Evolutionary conservation across 2,113 vertebrate species (phyloP).

Genomic region (Embiotoca jacksoni): DNA sequence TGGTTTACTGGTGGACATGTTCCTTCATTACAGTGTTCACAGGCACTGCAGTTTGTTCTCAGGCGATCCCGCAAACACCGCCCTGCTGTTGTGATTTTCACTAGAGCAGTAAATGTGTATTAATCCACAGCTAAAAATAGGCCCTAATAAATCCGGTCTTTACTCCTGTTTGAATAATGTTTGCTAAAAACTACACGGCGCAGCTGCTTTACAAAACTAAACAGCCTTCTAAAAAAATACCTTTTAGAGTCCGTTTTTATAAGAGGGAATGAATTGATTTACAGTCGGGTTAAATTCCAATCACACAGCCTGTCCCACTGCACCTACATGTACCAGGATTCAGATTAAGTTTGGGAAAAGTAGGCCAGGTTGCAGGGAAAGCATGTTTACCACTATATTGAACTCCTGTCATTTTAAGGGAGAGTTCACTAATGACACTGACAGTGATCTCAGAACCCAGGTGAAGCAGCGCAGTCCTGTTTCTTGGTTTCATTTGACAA

Average conservation of each 20-base stretch:
- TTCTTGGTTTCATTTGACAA: slow-evolving; percentile 11
- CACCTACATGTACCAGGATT: no score
- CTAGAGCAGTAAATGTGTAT: slow-evolving; percentile 3
- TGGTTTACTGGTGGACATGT: neutral
- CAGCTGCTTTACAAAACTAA: slow-evolving; percentile 17
- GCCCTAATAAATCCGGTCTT: slow-evolving; percentile 23
- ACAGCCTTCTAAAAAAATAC: neutral
- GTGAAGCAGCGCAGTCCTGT: neutral
- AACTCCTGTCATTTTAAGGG: neutral
- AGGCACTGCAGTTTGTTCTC: neutral
- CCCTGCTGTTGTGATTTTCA: neutral
- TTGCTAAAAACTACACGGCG: slow-evolving; percentile 19
- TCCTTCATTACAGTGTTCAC: neutral
- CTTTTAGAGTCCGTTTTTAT: neutral
- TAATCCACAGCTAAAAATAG: slow-evolving; percentile 39
- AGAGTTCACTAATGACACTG: neutral
- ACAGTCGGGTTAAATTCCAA: neutral
- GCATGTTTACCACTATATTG: slow-evolving; percentile 4
- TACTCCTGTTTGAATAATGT: neutral
- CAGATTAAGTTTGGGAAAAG: no score
- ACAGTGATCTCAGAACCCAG: neutral
- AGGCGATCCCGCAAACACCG: neutral
- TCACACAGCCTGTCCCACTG: no score
- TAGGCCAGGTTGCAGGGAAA: neutral
- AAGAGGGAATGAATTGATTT: neutral